phyloP scores from a whole-genome alignment of 2,888 invertebrate species.

The Apodemia zela region DNA sequence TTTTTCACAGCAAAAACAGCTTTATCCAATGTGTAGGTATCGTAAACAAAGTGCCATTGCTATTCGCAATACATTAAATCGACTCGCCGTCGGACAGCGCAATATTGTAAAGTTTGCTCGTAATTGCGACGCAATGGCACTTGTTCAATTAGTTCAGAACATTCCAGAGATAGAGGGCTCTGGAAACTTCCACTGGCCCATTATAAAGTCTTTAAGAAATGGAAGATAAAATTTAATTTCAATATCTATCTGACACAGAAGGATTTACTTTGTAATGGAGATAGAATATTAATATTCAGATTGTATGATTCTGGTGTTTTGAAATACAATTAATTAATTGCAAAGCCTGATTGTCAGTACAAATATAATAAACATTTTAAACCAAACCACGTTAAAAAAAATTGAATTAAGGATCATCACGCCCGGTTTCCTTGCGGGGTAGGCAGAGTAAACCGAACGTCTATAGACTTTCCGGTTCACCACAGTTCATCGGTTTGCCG shows the following conservation, averaged over 20 bases:
- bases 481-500: too few relatives aligned
- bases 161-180: constrained; percentile 22
- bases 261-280: constrained; percentile 23
- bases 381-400: too few relatives aligned
- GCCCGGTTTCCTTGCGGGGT: too few relatives aligned
- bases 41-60: constrained; percentile 14
- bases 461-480: too few relatives aligned
- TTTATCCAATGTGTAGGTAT: constrained; percentile 4
- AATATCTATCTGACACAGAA: constrained; percentile 38
- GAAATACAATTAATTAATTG: not conserved
- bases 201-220: constrained; percentile 54
- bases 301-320: not conserved
- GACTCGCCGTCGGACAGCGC: constrained; percentile 6
- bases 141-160: constrained; percentile 49
- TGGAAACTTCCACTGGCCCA: constrained; percentile 34
- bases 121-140: constrained; percentile 37
- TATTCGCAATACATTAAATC: constrained; percentile 13
- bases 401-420: too few relatives aligned
- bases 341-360: not conserved
- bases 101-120: constrained; percentile 25
- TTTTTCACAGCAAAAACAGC: not conserved
- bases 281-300: constrained; percentile 23
- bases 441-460: too few relatives aligned
- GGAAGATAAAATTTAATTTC: constrained; percentile 55
- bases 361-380: too few relatives aligned